Conservation (phyloP, 53 echinoderm and acorn worm species). For the Echinometra lucunter region DNA sequence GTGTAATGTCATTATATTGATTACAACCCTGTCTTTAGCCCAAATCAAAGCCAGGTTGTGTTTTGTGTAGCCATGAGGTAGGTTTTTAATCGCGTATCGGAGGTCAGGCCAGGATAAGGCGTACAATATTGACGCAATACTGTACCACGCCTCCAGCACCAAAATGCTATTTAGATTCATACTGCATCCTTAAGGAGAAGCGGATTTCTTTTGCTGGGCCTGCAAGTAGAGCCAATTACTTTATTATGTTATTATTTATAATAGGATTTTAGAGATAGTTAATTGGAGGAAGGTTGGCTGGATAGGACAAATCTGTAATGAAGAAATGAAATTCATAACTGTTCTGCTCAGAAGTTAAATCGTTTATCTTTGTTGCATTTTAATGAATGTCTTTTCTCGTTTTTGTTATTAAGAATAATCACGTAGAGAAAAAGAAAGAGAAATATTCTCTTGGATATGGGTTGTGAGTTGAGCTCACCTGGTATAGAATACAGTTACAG, state of each 20-base stretch:
- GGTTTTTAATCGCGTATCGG: conserved; percentile 21
- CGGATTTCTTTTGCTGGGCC: background rate
- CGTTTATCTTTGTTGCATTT: background rate
- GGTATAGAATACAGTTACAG: too few species aligned
- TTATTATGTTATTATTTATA: background rate
- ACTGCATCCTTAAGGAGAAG: background rate
- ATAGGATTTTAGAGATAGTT: background rate
- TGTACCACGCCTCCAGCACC: background rate
- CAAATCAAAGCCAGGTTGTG: conserved; percentile 2
- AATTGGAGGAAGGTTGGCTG: background rate
- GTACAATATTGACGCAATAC: conserved; percentile 41
- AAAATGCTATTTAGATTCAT: background rate
- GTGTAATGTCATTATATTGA: conserved; percentile 58
- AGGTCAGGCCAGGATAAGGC: background rate
- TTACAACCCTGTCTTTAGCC: conserved; percentile 26
- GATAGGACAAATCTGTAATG: background rate
- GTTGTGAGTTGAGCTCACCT: too few species aligned
- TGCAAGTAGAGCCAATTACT: background rate
- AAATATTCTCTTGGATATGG: too few species aligned
- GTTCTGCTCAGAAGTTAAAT: background rate
- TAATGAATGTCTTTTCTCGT: background rate
- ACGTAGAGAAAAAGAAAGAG: too few species aligned
- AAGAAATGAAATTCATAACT: too few species aligned
- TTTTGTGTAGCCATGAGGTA: conserved; percentile 28
- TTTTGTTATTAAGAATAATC: too few species aligned